These are phyloP conservation scores for Pachyrhynchus sulphureomaculatus DNA, from an alignment of 1,140 invertebrate species.

Conservation along the genomic window DNA sequence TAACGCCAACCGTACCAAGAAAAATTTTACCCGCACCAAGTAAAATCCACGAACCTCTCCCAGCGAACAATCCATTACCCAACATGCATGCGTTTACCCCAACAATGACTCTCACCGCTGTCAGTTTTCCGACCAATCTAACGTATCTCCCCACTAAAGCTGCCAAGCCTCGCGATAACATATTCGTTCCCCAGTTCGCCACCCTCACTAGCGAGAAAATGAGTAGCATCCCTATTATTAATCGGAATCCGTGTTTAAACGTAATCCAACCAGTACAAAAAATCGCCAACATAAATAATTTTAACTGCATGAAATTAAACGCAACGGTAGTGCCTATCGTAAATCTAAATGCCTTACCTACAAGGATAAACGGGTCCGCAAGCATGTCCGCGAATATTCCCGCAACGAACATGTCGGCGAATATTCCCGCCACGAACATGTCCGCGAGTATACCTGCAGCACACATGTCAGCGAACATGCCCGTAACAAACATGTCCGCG, in stretches of 20 bases:
- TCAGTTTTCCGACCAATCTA: constrained; percentile 45
- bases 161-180: constrained; percentile 46
- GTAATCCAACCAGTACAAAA: constrained; percentile 45
- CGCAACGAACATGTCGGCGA: constrained; percentile 3
- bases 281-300: constrained; percentile 45
- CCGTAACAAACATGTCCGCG: no score
- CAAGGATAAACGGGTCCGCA: constrained; percentile 40
- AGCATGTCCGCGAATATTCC: no score
- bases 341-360: constrained; percentile 47
- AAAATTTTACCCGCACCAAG: constrained; percentile 51
- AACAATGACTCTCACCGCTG: constrained; percentile 43
- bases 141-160: constrained; percentile 47
- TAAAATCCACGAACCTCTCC: constrained; percentile 39
- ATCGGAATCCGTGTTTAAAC: constrained; percentile 44
- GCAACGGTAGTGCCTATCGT: constrained; percentile 51
- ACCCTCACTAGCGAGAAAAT: constrained; percentile 42
- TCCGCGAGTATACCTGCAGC: no score
- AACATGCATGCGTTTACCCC: constrained; percentile 38
- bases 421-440: no score
- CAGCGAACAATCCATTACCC: constrained; percentile 25
- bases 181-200: constrained; percentile 47
- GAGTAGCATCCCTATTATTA: constrained; percentile 44
- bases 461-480: no score
- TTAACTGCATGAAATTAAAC: constrained; percentile 50
- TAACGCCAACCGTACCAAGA: constrained; percentile 41